These are phyloP conservation scores for Heliconius cydno DNA, from an alignment of 2,888 invertebrate genomes.

Conservation along the genomic window DNA sequence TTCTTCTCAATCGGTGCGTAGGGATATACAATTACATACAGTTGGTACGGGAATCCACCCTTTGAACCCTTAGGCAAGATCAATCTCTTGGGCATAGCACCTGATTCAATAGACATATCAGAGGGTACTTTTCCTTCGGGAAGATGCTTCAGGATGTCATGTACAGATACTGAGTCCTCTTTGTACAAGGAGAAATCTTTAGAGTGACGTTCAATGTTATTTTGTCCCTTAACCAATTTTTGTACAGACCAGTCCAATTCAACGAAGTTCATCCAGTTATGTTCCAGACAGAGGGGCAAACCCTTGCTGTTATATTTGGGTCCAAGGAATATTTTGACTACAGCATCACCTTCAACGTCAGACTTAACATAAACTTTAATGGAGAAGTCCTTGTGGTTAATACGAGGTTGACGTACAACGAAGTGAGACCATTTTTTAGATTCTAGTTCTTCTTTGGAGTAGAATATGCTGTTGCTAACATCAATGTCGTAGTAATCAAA, in stretches of 20 bases:
- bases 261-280: slow-evolving; percentile 84
- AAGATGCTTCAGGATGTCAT: slow-evolving; percentile 83
- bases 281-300: slow-evolving; percentile 76
- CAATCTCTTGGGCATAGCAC: slow-evolving; percentile 86
- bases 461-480: slow-evolving; percentile 80
- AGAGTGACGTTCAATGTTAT: slow-evolving; percentile 86
- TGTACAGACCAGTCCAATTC: slow-evolving; percentile 84
- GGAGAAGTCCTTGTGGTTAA: slow-evolving; percentile 88
- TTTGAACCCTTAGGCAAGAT: slow-evolving; percentile 88
- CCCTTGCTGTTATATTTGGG: slow-evolving; percentile 86
- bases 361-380: slow-evolving; percentile 84
- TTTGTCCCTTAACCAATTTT: slow-evolving; percentile 85
- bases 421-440: slow-evolving; percentile 68
- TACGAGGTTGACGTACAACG: slow-evolving; percentile 86
- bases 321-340: slow-evolving; percentile 86
- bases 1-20: slow-evolving; percentile 68
- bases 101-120: slow-evolving; percentile 79
- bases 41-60: slow-evolving; percentile 86
- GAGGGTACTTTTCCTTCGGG: slow-evolving; percentile 78
- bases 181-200: slow-evolving; percentile 85
- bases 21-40: slow-evolving; percentile 85
- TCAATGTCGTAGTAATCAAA: slow-evolving; percentile 87
- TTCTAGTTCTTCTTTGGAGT: slow-evolving; percentile 61
- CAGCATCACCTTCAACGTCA: slow-evolving; percentile 82
- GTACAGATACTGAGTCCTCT: slow-evolving; percentile 85